These are phyloP conservation scores for Esperia sulphurella DNA, from an alignment of 2,888 invertebrate genomes.

Conservation along the genomic window DNA sequence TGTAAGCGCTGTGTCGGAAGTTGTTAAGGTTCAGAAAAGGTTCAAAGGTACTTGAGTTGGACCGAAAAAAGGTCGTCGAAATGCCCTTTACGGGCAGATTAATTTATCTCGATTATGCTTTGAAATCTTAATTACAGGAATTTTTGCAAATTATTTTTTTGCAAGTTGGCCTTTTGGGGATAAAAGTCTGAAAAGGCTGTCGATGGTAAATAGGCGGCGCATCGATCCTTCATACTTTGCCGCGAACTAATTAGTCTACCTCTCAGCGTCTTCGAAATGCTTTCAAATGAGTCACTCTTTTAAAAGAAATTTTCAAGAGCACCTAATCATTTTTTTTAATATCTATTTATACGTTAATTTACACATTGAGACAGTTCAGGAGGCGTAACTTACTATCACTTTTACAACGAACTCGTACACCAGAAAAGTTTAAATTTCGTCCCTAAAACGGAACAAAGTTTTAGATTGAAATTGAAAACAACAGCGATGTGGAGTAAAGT, in stretches of 20 bases:
- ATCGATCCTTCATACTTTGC: too few relatives aligned
- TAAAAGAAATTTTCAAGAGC: too few relatives aligned
- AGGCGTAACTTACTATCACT: too few relatives aligned
- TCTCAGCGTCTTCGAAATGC: neutral
- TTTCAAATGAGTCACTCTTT: too few relatives aligned
- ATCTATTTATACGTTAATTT: too few relatives aligned
- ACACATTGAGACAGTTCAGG: too few relatives aligned
- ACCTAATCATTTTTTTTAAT: too few relatives aligned
- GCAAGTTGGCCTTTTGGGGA: neutral
- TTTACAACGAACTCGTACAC: too few relatives aligned
- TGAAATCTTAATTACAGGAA: conserved; percentile 30
- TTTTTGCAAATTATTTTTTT: conserved; percentile 14
- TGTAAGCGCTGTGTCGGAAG: neutral
- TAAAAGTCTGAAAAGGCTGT: neutral
- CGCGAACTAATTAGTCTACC: too few relatives aligned
- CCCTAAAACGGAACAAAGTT: neutral
- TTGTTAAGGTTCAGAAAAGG: conserved; percentile 1
- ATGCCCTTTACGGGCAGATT: conserved; percentile 21
- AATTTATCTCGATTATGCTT: conserved; percentile 32
- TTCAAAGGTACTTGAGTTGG: conserved; percentile 19
- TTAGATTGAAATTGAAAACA: neutral
- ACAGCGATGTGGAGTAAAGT: neutral
- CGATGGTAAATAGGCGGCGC: neutral
- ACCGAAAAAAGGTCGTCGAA: conserved; percentile 16
- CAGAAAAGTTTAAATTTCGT: too few relatives aligned